Evolutionary conservation across 2,797 vertebrate genomes (phyloP).

Genomic region (Tragopan temminckii): DNA sequence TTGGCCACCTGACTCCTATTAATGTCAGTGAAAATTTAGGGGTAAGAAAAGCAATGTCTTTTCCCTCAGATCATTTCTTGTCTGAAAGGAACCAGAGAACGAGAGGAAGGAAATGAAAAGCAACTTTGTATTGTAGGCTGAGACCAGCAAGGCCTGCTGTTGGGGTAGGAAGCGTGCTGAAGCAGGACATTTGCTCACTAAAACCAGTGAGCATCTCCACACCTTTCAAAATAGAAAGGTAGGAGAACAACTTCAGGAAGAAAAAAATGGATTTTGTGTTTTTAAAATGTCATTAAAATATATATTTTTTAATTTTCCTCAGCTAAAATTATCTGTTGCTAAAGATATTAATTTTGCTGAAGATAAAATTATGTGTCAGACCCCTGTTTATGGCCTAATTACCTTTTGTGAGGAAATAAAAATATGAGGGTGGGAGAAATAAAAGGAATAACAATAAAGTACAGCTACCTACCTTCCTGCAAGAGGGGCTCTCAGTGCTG

Average conservation of each 20-base stretch:
- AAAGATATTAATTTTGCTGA: constrained; percentile 76
- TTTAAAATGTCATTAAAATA: constrained; percentile 75
- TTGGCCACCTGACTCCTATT: constrained; percentile 67
- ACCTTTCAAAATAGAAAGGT: background rate
- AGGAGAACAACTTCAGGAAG: background rate
- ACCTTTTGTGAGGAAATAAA: constrained; percentile 60
- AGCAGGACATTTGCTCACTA: background rate
- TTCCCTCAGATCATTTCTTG: constrained; percentile 24
- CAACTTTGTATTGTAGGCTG: background rate
- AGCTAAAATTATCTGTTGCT: constrained; percentile 73
- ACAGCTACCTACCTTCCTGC: background rate
- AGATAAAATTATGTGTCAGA: constrained; percentile 82
- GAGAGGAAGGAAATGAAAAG: constrained; percentile 66
- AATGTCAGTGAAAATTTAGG: constrained; percentile 70
- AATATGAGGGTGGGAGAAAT: background rate
- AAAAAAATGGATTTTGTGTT: constrained; percentile 11
- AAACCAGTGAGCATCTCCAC: constrained; percentile 5
- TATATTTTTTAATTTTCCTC: constrained; percentile 75
- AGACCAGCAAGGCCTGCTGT: background rate
- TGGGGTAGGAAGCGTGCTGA: background rate
- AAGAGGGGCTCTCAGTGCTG: background rate
- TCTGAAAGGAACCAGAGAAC: constrained; percentile 39
- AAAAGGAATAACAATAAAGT: constrained; percentile 73
- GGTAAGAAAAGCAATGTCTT: constrained; percentile 32
- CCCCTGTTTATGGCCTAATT: constrained; percentile 83